Evolutionary conservation across 2,888 invertebrate genomes (phyloP).

Genomic region (Liopterus haemorrhoidalis): DNA sequence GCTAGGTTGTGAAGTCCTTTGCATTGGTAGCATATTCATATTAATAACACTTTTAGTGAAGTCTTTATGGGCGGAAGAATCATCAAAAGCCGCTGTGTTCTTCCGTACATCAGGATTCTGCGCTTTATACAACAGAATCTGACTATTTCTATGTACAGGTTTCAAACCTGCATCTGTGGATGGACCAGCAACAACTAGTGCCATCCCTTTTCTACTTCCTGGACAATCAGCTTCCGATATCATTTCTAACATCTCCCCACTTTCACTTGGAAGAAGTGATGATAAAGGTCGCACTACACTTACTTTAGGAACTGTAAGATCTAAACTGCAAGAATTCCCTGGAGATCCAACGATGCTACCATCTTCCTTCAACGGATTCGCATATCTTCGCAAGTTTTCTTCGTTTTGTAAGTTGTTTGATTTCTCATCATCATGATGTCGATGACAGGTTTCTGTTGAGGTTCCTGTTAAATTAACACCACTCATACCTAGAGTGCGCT

Average conservation of each 20-base stretch:
- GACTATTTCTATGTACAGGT: constrained; percentile 52
- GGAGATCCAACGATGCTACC: constrained; percentile 46
- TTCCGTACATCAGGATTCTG: constrained; percentile 80
- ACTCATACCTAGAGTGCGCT: constrained; percentile 49
- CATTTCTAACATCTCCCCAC: constrained; percentile 58
- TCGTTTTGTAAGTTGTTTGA: constrained; percentile 88
- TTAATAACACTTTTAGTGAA: constrained; percentile 70
- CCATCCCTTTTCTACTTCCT: constrained; percentile 42
- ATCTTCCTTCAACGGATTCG: constrained; percentile 47
- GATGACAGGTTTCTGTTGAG: constrained; percentile 54
- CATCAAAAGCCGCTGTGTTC: constrained; percentile 64
- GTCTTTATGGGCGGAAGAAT: constrained; percentile 60
- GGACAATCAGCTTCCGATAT: constrained; percentile 53
- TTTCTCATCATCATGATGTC: constrained; percentile 76
- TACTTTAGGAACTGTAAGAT: constrained; percentile 49
- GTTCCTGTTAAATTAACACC: constrained; percentile 51
- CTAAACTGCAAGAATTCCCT: constrained; percentile 39
- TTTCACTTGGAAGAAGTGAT: constrained; percentile 45
- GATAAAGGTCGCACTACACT: constrained; percentile 45
- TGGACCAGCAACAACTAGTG: constrained; percentile 46
- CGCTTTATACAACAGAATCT: constrained; percentile 72
- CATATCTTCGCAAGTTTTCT: constrained; percentile 65
- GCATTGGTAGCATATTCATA: constrained; percentile 43
- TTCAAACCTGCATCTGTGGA: constrained; percentile 44
- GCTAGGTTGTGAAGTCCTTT: constrained; percentile 40